Percentiles rank a stretch among this genome's conserved stretches.
phyloP scores from a whole-genome alignment of 2,113 vertebrate species.

The Macaca fascicularis region T2T-MFA8v1.1 NC_088391.1:53760501-53761000 shows the following conservation, averaged over 20 bases:
- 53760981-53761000: not conserved
- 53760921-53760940: not conserved
- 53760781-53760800: not conserved
- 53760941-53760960: not conserved
- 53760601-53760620: not conserved
- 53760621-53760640: not conserved
- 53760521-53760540: not conserved
- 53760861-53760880: not conserved
- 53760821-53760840: not conserved
- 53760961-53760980: not conserved
- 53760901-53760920: not conserved
- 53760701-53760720: not conserved
- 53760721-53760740: not conserved
- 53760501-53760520: not conserved
- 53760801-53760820: not conserved
- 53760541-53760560: not conserved
- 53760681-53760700: not conserved
- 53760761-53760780: not conserved
- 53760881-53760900: not conserved
- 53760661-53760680: not conserved
- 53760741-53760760: accelerated
- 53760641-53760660: not conserved
- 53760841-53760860: not conserved
- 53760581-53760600: not conserved
- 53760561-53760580: not conserved